Evolutionary conservation across 1,140 invertebrate genomes (phyloP).

Genomic region (Drosophila athabasca): DNA sequence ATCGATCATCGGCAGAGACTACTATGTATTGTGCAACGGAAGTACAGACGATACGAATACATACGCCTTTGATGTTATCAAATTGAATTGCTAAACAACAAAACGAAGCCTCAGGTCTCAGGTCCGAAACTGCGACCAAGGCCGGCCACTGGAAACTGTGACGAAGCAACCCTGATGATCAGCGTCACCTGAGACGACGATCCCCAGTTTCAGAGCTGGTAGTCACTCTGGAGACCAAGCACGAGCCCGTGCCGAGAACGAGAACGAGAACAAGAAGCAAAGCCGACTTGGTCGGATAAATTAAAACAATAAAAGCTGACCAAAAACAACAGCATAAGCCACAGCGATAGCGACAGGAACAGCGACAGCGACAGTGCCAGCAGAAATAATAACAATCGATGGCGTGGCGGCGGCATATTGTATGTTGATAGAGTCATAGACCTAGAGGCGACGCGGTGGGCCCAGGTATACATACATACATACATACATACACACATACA

Average conservation of each 20-base stretch:
- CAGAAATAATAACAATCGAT: slow-evolving; percentile 45
- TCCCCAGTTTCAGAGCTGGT: not conserved
- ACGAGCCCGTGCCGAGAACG: slow-evolving; percentile 18
- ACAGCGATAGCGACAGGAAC: slow-evolving; percentile 9
- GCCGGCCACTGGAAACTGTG: not conserved
- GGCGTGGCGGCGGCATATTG: slow-evolving; percentile 28
- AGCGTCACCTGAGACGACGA: slow-evolving; percentile 14
- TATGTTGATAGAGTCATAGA: slow-evolving; percentile 44
- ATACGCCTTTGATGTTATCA: slow-evolving; percentile 67
- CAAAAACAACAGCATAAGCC: slow-evolving; percentile 32
- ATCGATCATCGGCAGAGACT: slow-evolving; percentile 4
- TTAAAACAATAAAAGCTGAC: slow-evolving; percentile 49
- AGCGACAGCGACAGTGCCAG: slow-evolving; percentile 26
- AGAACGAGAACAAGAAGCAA: slow-evolving; percentile 24
- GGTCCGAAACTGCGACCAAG: slow-evolving; percentile 15
- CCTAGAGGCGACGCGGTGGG: slow-evolving; percentile 3
- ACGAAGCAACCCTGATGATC: not conserved
- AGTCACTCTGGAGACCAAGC: too few species aligned
- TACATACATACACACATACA: slow-evolving; percentile 1
- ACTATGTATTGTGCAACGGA: slow-evolving; percentile 16
- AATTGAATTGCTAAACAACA: slow-evolving; percentile 55
- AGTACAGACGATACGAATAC: slow-evolving; percentile 55
- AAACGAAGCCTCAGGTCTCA: slow-evolving; percentile 29
- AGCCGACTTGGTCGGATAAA: slow-evolving; percentile 43
- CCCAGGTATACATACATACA: slow-evolving; percentile 1